Evolutionary conservation across 2,113 vertebrate genomes (phyloP), one percentile per base, ranked within the genome.

Genomic region (Pseudopipra pipra): DNA sequence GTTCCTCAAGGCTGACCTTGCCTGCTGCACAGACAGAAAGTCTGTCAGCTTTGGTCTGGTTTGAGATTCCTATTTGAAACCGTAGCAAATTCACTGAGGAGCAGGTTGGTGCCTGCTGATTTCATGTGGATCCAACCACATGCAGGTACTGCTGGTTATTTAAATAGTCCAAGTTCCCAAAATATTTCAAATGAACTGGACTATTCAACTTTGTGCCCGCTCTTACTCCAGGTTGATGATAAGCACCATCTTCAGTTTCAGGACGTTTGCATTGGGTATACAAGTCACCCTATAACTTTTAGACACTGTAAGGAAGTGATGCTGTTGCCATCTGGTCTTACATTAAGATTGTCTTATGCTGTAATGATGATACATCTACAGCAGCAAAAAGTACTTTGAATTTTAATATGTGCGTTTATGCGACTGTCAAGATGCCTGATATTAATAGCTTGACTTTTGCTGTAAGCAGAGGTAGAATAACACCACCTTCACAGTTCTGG

Each of bases 361-460:
- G 39, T 63, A 92, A 91, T 24, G 81, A 83, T 87, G 91, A 85
- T 87, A 85, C 41, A 92, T 90, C 63, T 96, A 72, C 33, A 55
- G 67, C 85, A 85, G 78, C 41, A 93, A 89, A 85, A 90, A 87
- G 66, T 85, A 89, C 71, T 94, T 91, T 61, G 58, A 76, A 89
- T 93, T 89, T 95, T 93, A 85, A 87, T 82, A 67, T 55, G 37
- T 47, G 74, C 85, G 51, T 91, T 91, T 95, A 54, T 94, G 67
- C 3, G 6, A 70, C 71, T 95, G 87, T 95, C 87, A 89, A 67
- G 87, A 70, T 80, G 71, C 72, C n/a, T 61, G 75, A 63, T 96
- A 89, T 87, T 90, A 93, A 94, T 91, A 96, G 59, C 49, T 90
- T 90, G 93, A 87, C 85, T 96, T 95, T 65, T 80, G 47, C 82